phyloP scores from a whole-genome alignment of 92 coral and sea anemone species.

The Zoanthus solanderi region DNA sequence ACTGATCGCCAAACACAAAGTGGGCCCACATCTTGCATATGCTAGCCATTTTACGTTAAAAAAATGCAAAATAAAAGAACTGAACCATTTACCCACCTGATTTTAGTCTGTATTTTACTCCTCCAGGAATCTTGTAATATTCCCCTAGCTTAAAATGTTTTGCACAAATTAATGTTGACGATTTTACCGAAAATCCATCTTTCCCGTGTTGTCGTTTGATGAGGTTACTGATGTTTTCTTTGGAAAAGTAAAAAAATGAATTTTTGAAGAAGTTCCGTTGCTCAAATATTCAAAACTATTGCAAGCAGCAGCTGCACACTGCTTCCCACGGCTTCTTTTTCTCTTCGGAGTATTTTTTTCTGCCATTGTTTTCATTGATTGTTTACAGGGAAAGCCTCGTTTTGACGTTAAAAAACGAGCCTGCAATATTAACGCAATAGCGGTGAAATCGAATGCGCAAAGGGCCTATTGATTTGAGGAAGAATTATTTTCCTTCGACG shows the following conservation, averaged over 20 bases:
- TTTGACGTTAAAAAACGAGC: background rate
- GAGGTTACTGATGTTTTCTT: background rate
- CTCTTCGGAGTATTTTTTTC: background rate
- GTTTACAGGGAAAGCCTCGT: slow-evolving; percentile 13
- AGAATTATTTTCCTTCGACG: too few relatives aligned
- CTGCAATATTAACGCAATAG: background rate
- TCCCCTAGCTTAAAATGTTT: slow-evolving; percentile 1
- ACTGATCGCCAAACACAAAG: background rate
- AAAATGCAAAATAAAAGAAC: background rate
- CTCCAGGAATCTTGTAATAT: background rate
- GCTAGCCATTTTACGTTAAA: background rate
- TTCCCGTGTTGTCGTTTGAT: background rate
- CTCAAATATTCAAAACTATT: slow-evolving; percentile 4
- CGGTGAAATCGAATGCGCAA: background rate
- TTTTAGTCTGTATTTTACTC: background rate
- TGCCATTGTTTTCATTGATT: background rate
- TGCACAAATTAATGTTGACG: slow-evolving; percentile 6
- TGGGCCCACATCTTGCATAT: background rate
- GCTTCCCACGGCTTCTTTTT: background rate
- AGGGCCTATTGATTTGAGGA: background rate
- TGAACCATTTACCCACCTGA: background rate
- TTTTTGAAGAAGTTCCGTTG: background rate
- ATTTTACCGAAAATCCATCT: background rate
- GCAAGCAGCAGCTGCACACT: slow-evolving; percentile 6
- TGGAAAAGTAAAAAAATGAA: slow-evolving; percentile 1